Conservation (phyloP, 2,113 vertebrate species). For the Hippolais icterina region DNA sequence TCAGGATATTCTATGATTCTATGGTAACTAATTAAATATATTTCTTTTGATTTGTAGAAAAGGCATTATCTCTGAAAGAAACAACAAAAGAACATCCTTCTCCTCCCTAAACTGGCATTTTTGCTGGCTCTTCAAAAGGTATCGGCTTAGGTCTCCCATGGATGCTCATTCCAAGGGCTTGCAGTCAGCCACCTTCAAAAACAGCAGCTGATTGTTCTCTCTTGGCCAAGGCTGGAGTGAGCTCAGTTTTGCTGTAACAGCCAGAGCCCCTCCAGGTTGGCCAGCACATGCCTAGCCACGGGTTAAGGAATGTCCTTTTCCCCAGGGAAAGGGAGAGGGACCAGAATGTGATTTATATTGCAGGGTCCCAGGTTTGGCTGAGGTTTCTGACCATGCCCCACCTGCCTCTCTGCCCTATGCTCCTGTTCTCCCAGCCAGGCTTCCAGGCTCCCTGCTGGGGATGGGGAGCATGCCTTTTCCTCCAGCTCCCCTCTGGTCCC, state of each 20-base stretch:
- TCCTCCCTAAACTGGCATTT: not conserved
- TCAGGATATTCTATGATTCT: not conserved
- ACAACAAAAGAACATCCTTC: not conserved
- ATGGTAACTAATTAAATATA: not conserved
- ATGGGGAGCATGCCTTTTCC: not conserved
- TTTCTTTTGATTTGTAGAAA: not conserved
- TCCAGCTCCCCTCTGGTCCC: not conserved
- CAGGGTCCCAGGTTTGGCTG: rapidly evolving
- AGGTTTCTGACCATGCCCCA: not conserved
- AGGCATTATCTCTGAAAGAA: not conserved
- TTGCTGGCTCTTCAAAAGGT: not conserved
- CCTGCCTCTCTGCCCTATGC: not conserved
- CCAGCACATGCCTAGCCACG: not conserved
- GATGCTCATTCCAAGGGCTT: not conserved
- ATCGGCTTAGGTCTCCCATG: not conserved
- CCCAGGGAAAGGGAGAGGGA: not conserved
- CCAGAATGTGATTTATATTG: not conserved
- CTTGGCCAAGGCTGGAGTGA: not conserved
- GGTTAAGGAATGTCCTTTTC: not conserved
- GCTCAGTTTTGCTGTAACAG: not conserved
- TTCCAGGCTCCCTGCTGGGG: not conserved
- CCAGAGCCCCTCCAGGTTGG: not conserved
- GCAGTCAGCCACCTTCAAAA: not conserved
- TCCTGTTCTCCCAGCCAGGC: not conserved
- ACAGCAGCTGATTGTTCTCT: not conserved